Base-by-base conservation (phyloP, 1,140 invertebrate species). In the Octopus sinensis region DNA sequence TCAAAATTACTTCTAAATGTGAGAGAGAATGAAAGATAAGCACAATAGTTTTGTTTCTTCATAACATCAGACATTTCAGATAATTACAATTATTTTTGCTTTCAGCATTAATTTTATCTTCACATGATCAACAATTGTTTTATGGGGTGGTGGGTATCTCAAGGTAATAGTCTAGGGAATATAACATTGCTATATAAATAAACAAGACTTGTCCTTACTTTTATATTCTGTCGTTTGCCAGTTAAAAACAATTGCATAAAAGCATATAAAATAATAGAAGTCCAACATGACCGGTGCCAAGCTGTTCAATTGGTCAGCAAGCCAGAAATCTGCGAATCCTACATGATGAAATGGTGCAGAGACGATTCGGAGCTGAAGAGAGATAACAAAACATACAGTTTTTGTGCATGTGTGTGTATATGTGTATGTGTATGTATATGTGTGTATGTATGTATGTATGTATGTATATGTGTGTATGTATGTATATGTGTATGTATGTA, bases 281-380 rank as follows among this genome's bases (percentile, higher is more conserved):
- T 99, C 98, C 4, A 97, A 91, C 80, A 99, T 94, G 4, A 96
- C 95, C 0, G 94, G 95, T 1, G 94, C 94, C 75, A 99, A 92
- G 83, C 96, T 98, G 88, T 98, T 99, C 84, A 99, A 92, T 90
- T 99, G 98, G 93, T 99, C 98, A 54, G 97, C 98, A 85, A 99
- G 93, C 98, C 98, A 99, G 93, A 99, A 99, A 92, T 99, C 98
- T 53, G 98, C 97, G 91, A 99, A 99, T 76, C 95, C 94, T 6
- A 99, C 98, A 87, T 96, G 96, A 84, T 96, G 95, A 88, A 99
- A 98, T 68, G 98, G 98, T 0, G 98, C 96, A 23, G 95, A 93
- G 73, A 98, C 84, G 54, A 97, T 95, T 80, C 96, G 93, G 83
- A 94, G 94, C 96, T 92, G 84, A 78, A 88, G 87, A 81, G 81